Conservation (phyloP, 2,888 invertebrate genomes). For the Diabrotica balteata region DNA sequence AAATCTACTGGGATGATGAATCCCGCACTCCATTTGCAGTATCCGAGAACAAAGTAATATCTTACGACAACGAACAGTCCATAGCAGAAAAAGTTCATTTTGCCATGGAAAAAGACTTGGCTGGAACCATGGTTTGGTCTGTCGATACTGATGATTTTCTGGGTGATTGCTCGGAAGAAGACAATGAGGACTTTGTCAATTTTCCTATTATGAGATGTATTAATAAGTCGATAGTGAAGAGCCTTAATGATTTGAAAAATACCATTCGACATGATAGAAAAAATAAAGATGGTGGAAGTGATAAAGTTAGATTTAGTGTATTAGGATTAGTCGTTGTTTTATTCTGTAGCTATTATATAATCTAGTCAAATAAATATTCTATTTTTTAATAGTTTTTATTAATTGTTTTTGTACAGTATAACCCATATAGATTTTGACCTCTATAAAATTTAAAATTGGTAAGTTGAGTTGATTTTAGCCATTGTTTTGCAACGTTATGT, state of each 20-base stretch:
- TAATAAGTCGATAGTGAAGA: slow-evolving; percentile 69
- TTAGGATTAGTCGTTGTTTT: background rate
- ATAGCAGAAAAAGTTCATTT: slow-evolving; percentile 76
- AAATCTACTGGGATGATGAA: slow-evolving; percentile 72
- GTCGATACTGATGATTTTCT: slow-evolving; percentile 88
- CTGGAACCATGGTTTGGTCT: slow-evolving; percentile 89
- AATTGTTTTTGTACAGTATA: too few relatives aligned
- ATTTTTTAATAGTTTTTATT: background rate
- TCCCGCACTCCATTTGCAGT: slow-evolving; percentile 71
- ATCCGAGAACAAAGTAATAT: slow-evolving; percentile 71
- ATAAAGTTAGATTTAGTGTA: background rate
- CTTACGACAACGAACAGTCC: slow-evolving; percentile 79
- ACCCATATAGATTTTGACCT: too few relatives aligned
- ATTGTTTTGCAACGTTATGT: too few relatives aligned
- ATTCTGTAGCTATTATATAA: slow-evolving; percentile 4
- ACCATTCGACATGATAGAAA: slow-evolving; percentile 39
- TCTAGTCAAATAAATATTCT: background rate
- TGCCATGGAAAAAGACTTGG: slow-evolving; percentile 71
- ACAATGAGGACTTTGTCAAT: slow-evolving; percentile 62
- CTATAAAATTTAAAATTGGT: too few relatives aligned
- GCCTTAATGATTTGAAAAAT: slow-evolving; percentile 63
- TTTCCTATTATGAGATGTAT: slow-evolving; percentile 78
- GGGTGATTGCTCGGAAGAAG: slow-evolving; percentile 69
- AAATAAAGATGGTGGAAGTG: slow-evolving; percentile 7
- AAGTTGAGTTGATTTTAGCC: too few relatives aligned